phyloP scores from a whole-genome alignment of 92 coral and sea anemone species.

The Zoanthus solanderi region DNA sequence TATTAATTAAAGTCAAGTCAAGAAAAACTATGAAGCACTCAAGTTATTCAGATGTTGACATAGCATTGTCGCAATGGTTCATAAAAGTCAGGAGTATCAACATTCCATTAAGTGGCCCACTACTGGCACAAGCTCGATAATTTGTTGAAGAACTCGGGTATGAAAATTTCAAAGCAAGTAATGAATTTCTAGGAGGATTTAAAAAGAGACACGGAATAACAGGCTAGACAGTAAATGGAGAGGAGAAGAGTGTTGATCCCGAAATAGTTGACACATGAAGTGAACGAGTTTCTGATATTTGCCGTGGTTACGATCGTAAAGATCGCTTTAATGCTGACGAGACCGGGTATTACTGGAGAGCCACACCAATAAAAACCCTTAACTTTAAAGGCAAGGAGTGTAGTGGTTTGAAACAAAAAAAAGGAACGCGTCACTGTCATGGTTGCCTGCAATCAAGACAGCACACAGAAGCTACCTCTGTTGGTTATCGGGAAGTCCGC shows the following conservation, averaged over 20 bases:
- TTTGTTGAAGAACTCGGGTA: constrained; percentile 8
- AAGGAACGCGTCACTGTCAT: constrained; percentile 42
- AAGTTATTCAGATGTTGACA: constrained; percentile 53
- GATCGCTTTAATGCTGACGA: background rate
- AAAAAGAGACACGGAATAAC: background rate
- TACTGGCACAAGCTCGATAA: constrained; percentile 14
- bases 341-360: constrained; percentile 50
- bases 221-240: constrained; percentile 28
- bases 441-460: constrained; percentile 54
- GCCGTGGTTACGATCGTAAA: constrained; percentile 25
- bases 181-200: background rate
- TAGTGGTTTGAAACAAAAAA: constrained; percentile 46
- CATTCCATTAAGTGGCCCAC: constrained; percentile 56
- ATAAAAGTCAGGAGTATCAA: constrained; percentile 52
- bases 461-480: constrained; percentile 64
- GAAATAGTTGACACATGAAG: constrained; percentile 47
- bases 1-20: constrained; percentile 32
- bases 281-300: constrained; percentile 52
- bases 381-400: constrained; percentile 52
- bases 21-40: constrained; percentile 63
- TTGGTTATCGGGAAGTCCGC: constrained; percentile 60
- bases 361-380: constrained; percentile 41
- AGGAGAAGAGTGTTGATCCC: constrained; percentile 57
- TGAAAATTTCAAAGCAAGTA: background rate
- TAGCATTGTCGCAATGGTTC: constrained; percentile 54